phyloP scores from a whole-genome alignment of 2,113 vertebrate species.

The Aix galericulata region DNA sequence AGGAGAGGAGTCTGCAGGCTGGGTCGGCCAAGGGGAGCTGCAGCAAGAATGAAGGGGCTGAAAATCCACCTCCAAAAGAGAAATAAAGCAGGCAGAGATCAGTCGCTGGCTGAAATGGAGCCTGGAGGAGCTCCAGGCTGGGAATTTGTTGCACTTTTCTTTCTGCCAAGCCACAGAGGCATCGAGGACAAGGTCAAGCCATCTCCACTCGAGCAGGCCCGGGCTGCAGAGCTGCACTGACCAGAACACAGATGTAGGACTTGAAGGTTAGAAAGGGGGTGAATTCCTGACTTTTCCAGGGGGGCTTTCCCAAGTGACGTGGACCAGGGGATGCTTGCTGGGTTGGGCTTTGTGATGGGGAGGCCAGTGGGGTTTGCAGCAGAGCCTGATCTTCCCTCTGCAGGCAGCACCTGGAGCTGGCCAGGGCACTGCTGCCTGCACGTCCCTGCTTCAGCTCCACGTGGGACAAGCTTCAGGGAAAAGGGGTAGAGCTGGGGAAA shows the following conservation, averaged over 20 bases:
- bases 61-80: not conserved
- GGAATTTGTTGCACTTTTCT: not conserved
- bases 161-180: not conserved
- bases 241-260: fast-evolving
- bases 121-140: not conserved
- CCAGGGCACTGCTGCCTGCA: not conserved
- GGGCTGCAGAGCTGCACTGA: not conserved
- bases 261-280: not conserved
- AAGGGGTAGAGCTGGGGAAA: not conserved
- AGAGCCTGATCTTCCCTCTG: not conserved
- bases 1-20: not conserved
- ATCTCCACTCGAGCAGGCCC: not conserved
- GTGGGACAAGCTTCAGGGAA: not conserved
- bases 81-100: not conserved
- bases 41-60: not conserved
- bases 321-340: fast-evolving
- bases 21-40: not conserved
- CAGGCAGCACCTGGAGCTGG: not conserved
- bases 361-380: not conserved
- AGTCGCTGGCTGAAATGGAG: not conserved
- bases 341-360: not conserved
- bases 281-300: not conserved
- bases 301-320: not conserved
- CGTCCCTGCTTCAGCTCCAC: not conserved
- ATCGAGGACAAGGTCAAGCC: not conserved